A percentile compares a stretch with the other conserved stretches of the same genome.
phyloP scores from a whole-genome alignment of 92 coral and sea anemone species.

The Meandrina meandrites region DNA sequence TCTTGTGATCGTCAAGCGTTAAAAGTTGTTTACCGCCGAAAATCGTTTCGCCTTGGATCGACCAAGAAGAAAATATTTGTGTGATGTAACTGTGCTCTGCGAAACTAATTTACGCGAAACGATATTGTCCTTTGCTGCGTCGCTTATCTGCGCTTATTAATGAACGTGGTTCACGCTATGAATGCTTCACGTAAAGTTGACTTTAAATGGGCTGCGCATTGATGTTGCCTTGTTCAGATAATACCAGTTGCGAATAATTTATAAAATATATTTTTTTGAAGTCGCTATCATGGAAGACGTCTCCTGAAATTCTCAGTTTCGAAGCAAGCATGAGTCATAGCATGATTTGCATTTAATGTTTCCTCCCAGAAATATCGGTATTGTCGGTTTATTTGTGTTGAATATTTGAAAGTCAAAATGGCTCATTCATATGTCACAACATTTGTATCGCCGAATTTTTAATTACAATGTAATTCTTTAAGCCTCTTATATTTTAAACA shows the following conservation, averaged over 20 bases:
- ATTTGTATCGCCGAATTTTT: background rate
- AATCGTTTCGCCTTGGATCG: background rate
- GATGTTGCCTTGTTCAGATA: background rate
- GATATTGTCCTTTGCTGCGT: constrained; percentile 17
- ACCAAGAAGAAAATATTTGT: background rate
- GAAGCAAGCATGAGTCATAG: background rate
- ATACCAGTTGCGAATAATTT: background rate
- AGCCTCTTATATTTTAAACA: background rate
- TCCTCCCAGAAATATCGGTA: constrained; percentile 16
- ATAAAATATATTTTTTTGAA: background rate
- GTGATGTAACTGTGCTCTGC: background rate
- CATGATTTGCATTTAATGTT: constrained; percentile 2
- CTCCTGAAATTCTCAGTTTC: background rate
- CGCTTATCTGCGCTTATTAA: background rate
- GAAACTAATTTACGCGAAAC: background rate
- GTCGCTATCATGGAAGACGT: background rate
- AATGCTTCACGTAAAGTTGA: background rate
- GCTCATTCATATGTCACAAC: background rate
- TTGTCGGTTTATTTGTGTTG: constrained; percentile 13
- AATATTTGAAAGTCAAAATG: constrained; percentile 5
- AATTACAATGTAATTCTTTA: too few relatives aligned
- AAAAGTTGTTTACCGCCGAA: background rate
- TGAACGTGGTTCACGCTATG: background rate
- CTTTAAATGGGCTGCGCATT: background rate
- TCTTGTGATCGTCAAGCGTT: background rate